These are phyloP conservation scores for Propithecus deckenii DNA, from an alignment of 2,797 vertebrate species.

Conservation along the genomic window DNA sequence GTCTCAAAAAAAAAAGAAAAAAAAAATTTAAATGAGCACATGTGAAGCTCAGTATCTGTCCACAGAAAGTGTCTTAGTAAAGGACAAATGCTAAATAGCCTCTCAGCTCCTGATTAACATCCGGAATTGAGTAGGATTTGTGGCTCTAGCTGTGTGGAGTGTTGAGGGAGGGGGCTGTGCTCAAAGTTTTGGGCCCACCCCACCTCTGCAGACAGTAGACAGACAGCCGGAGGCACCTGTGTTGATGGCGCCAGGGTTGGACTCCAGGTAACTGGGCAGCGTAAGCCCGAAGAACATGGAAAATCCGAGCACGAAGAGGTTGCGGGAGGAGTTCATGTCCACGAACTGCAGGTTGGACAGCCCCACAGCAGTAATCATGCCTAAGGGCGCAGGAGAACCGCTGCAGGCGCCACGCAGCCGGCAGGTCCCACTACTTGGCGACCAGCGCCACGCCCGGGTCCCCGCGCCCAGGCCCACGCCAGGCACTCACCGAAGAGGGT, in stretches of 20 bases:
- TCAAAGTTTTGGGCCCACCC: background rate
- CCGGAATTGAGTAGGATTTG: background rate
- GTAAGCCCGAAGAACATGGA: constrained; percentile 96
- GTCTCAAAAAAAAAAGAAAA: too few relatives aligned
- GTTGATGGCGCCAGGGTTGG: constrained; percentile 89
- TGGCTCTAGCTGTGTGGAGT: background rate
- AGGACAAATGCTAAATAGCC: background rate
- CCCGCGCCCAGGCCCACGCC: accelerated
- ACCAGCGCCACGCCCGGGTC: accelerated
- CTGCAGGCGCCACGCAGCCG: background rate
- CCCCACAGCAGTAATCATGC: constrained; percentile 98
- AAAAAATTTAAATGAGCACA: background rate
- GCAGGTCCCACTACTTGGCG: background rate
- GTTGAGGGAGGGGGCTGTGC: background rate
- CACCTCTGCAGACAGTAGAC: background rate
- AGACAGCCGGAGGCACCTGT: constrained; percentile 87
- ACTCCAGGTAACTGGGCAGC: constrained; percentile 92
- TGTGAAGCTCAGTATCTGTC: background rate
- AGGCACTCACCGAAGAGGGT: constrained; percentile 93
- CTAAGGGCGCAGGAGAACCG: constrained; percentile 80
- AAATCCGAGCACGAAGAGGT: constrained; percentile 97
- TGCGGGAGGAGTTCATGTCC: constrained; percentile 97
- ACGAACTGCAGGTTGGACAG: constrained; percentile 97
- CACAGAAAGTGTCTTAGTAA: background rate
- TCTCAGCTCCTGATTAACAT: background rate